These are phyloP conservation scores for Oligia latruncula DNA, from an alignment of 2,888 invertebrate species.

Conservation along the genomic window DNA sequence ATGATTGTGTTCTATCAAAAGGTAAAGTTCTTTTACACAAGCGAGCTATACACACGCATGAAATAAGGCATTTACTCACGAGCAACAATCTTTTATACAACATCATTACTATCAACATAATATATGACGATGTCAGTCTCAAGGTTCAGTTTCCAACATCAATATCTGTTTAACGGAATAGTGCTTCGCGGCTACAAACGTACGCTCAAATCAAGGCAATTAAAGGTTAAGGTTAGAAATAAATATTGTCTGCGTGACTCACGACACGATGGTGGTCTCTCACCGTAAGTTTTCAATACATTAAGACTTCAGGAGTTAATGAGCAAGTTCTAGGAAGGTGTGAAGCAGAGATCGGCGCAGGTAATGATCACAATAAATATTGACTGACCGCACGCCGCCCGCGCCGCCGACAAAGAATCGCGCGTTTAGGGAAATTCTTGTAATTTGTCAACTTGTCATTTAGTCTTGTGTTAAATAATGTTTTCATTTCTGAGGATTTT, in stretches of 20 bases:
- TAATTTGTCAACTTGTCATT: slow-evolving; percentile 55
- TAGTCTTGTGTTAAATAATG: slow-evolving; percentile 8
- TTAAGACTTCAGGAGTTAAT: slow-evolving; percentile 58
- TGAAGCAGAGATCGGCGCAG: slow-evolving; percentile 49
- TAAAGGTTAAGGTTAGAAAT: slow-evolving; percentile 47
- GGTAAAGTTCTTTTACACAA: background rate
- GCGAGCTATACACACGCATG: background rate
- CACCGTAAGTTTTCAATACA: slow-evolving; percentile 38
- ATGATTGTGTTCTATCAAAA: background rate
- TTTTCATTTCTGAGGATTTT: background rate
- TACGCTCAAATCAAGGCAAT: slow-evolving; percentile 42
- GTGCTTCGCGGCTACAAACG: slow-evolving; percentile 14
- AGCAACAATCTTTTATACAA: slow-evolving; percentile 2
- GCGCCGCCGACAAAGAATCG: slow-evolving; percentile 32
- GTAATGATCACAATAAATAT: slow-evolving; percentile 66
- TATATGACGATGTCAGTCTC: slow-evolving; percentile 20
- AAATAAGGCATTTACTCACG: slow-evolving; percentile 13
- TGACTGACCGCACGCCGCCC: slow-evolving; percentile 23
- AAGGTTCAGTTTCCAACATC: slow-evolving; percentile 37
- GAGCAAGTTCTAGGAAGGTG: slow-evolving; percentile 67
- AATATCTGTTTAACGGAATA: slow-evolving; percentile 39
- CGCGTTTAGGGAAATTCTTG: slow-evolving; percentile 31
- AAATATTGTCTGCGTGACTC: slow-evolving; percentile 48
- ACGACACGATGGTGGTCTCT: slow-evolving; percentile 53
- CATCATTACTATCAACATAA: slow-evolving; percentile 28